phyloP scores from a whole-genome alignment of 2,797 vertebrate genomes.

The Okamejei kenojei region DNA sequence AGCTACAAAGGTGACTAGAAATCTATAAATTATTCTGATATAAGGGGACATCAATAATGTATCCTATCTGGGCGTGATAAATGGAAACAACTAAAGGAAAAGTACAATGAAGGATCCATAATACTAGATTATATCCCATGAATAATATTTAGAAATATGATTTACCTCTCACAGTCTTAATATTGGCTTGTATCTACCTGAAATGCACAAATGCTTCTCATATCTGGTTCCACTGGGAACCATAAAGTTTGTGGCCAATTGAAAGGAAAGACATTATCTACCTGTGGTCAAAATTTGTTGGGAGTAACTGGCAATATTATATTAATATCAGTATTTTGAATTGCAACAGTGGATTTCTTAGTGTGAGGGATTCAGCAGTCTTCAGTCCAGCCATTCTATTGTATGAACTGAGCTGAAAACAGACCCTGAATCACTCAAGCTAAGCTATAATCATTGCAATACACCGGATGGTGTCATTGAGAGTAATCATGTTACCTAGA shows the following conservation, averaged over 20 bases:
- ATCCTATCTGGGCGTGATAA: constrained; percentile 4
- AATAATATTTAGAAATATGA: not conserved
- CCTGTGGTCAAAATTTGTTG: not conserved
- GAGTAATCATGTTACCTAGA: too few species aligned
- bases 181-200: constrained; percentile 8
- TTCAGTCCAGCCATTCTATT: not conserved
- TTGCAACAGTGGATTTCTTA: not conserved
- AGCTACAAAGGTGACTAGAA: not conserved
- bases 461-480: not conserved
- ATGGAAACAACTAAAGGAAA: not conserved
- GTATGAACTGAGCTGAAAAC: not conserved
- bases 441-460: not conserved
- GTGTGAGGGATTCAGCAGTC: not conserved
- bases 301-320: not conserved
- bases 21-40: not conserved
- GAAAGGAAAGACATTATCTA: not conserved
- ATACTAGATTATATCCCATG: not conserved
- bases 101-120: not conserved
- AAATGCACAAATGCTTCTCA: not conserved
- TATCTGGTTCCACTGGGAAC: not conserved
- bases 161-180: not conserved
- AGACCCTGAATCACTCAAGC: too few species aligned
- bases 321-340: not conserved
- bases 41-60: constrained; percentile 20
- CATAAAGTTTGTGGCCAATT: not conserved